Evolutionary conservation across 1,140 invertebrate genomes (phyloP), one percentile per base, ranked within the genome.

Genomic region (Papilio machaon): DNA sequence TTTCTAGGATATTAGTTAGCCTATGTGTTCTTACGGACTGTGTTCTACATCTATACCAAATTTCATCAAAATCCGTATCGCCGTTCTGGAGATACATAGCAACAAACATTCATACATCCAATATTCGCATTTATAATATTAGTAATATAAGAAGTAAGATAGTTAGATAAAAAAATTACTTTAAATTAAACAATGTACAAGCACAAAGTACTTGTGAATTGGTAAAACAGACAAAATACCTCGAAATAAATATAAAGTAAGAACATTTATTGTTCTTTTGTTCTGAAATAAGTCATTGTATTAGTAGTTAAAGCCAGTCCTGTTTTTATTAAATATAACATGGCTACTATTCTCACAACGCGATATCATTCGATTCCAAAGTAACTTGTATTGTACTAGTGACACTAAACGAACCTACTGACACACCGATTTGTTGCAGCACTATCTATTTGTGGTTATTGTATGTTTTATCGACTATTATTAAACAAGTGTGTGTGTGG

Each of bases 381-480:
- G 17, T 47, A 75, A 75, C 5, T 75, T 75, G 6, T 49, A 75
- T 75, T 75, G 19, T 11, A 75, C 17, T 13, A 19, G 73, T 73
- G 30, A 38, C 38, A 75, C 11, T n/a, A 74, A 47, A 74, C 46
- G 46, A 23, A 49, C 43, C 46, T 46, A 75, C 19, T 15, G 46
- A 52, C 73, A 47, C 19, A 47, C 19, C 46, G 46, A 75, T 75
- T 75, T 49, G 46, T 75, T 75, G 46, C 38, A 73, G 30, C 46
- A 49, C 46, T 49, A 19, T 47, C 73, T 75, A 47, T 49, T 75
- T 75, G 73, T 47, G 73, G 73, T 75, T 75, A 47, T 75, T 67
- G 23, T 60, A 60, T 19, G 58, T 60, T 23, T 60, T 67, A 67
- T 67, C 60, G 23, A 67, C 23, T 67, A 67, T 67, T 67, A 35